Evolutionary conservation across 2,797 vertebrate species (phyloP), one percentile per base, ranked within the genome.

Genomic region (Luscinia megarhynchos): DNA sequence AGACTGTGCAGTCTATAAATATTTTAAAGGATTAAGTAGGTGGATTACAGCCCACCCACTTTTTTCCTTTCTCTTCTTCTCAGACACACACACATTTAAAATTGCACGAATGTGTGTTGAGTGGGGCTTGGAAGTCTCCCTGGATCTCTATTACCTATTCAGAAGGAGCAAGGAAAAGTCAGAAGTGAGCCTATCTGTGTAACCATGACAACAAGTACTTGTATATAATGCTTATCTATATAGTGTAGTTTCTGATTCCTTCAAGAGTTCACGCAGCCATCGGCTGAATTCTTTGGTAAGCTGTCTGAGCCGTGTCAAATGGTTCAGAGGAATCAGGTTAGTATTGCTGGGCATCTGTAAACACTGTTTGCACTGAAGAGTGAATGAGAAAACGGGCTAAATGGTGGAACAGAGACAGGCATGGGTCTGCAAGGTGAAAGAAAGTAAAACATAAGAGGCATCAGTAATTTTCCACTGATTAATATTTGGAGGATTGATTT

Each of bases 161-260:
- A 84, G 75, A 78, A 89, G 88, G 62, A 78, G 27, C n/a, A 67
- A n/a, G 32, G 46, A 66, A 69, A 87, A 87, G 38, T 95, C 84
- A 93, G 89, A 92, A 93, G 62, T 32, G 68, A 95, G 79, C 30
- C 58, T 89, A 43, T 84, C 88, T 72, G 30, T 51, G 92, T 95
- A 94, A 95, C 96, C 92, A 95, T 95, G 92, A 89, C 92, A 84
- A 95, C 94, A 84, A 53, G 69, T n/a, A 22, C 92, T 94, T 87
- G 78, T 90, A 30, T 75, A 48, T 92, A 58, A 68, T 61, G 36
- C 86, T 92, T 94, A 68, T 89, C 75, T 75, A 2, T 92, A n/a
- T 2, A 20, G 68, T 8, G 21, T 22, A 76, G 88, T 51, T 87
- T 83, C 64, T 95, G 90, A 93, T 87, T 93, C 57, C 73, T 78